Percentiles rank a stretch among this genome's conserved stretches.
phyloP scores from a whole-genome alignment of 2,113 vertebrate species.

The Grus americana region DNA sequence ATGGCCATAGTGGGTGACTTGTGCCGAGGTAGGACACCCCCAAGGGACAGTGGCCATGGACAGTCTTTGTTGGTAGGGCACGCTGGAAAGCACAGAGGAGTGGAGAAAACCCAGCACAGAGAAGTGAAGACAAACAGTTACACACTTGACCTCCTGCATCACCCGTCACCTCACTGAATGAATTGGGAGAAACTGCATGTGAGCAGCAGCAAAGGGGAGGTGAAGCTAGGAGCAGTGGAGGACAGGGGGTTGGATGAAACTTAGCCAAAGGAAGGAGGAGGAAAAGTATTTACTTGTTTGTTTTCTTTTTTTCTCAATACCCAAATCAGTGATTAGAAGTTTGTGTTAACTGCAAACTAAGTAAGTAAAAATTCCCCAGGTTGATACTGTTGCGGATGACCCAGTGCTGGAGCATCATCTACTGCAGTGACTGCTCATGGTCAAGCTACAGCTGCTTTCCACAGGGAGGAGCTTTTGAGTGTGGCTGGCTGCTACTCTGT shows the following conservation, averaged over 20 bases:
- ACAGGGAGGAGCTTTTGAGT: background rate
- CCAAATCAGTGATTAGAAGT: background rate
- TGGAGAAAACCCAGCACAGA: rapidly evolving
- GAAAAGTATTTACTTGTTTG: background rate
- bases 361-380: background rate
- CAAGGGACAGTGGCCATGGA: background rate
- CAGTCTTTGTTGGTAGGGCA: background rate
- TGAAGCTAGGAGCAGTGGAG: background rate
- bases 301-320: background rate
- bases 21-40: background rate
- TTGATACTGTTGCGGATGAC: background rate
- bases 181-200: background rate
- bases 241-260: no score
- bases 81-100: background rate
- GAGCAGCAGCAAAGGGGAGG: background rate
- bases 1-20: rapidly evolving
- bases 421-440: no score
- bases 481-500: background rate
- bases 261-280: background rate
- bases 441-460: background rate
- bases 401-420: background rate
- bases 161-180: background rate
- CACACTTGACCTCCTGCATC: background rate
- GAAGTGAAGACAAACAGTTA: background rate
- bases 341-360: background rate